Evolutionary conservation across 2,888 invertebrate genomes (phyloP).

Genomic region (Perdita meconis): DNA sequence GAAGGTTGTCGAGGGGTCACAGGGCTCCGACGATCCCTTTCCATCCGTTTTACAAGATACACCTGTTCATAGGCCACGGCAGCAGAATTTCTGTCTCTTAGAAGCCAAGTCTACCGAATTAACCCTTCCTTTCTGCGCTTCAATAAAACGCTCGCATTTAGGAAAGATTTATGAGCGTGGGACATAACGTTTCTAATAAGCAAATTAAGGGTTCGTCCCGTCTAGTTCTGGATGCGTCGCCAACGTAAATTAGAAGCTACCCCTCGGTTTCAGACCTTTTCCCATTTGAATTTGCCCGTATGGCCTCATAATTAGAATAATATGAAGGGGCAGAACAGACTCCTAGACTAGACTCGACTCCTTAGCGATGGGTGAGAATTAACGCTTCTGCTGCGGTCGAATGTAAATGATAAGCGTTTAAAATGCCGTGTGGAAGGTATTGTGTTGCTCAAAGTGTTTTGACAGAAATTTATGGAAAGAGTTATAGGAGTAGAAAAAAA

Average conservation of each 20-base stretch:
- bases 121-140: slow-evolving; percentile 2
- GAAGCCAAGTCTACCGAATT: slow-evolving; percentile 20
- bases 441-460: no score
- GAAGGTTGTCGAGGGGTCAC: slow-evolving; percentile 34
- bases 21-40: slow-evolving; percentile 30
- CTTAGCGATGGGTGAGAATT: neutral
- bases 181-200: neutral
- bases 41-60: slow-evolving; percentile 32
- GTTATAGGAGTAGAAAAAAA: no score
- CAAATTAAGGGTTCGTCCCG: neutral
- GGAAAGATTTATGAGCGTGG: neutral
- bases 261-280: slow-evolving; percentile 3
- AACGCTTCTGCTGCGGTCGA: neutral
- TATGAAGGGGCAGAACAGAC: neutral
- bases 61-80: slow-evolving; percentile 45
- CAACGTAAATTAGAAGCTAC: neutral
- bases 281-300: neutral
- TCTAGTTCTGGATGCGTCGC: neutral
- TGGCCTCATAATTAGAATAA: slow-evolving; percentile 1
- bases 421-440: neutral
- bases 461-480: no score
- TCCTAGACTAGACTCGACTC: no score
- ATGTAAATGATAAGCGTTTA: neutral
- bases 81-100: slow-evolving; percentile 18
- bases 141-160: neutral